Percentiles rank a stretch among this genome's conserved stretches.
Evolutionary conservation across 2,888 invertebrate species (phyloP).

Genomic region (Molorchus minor): DNA sequence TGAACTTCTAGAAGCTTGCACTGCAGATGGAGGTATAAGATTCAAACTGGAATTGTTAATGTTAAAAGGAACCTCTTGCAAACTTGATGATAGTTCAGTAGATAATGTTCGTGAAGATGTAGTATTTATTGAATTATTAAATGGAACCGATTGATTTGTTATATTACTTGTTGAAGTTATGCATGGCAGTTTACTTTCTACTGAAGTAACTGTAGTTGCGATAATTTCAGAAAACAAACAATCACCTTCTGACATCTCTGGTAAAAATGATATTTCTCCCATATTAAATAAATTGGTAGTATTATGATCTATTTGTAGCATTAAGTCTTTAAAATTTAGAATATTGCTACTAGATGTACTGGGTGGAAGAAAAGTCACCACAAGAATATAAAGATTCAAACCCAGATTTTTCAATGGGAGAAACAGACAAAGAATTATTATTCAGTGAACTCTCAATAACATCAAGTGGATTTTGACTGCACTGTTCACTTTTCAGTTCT

Average conservation of each 20-base stretch:
- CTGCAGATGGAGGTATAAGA: slow-evolving; percentile 6
- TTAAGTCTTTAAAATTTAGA: slow-evolving; percentile 6
- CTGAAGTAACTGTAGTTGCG: slow-evolving; percentile 7
- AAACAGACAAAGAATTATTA: neutral
- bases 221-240: slow-evolving; percentile 11
- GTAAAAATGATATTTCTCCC: slow-evolving; percentile 4
- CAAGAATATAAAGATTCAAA: neutral
- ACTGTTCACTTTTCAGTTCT: neutral
- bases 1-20: slow-evolving; percentile 2
- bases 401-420: neutral
- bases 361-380: neutral
- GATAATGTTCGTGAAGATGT: neutral
- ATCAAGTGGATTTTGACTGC: neutral
- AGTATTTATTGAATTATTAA: slow-evolving; percentile 6
- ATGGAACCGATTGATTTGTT: slow-evolving; percentile 2
- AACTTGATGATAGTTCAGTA: neutral
- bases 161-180: slow-evolving; percentile 1
- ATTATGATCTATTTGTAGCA: slow-evolving; percentile 2
- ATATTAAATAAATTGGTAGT: neutral
- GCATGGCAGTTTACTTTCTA: slow-evolving; percentile 5
- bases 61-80: slow-evolving; percentile 9
- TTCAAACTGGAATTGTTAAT: slow-evolving; percentile 6
- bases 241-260: slow-evolving; percentile 6
- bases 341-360: neutral
- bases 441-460: neutral